These are phyloP conservation scores for Drosophila mojavensis DNA, from an alignment of 1,140 invertebrate genomes.

Conservation along the genomic window DNA sequence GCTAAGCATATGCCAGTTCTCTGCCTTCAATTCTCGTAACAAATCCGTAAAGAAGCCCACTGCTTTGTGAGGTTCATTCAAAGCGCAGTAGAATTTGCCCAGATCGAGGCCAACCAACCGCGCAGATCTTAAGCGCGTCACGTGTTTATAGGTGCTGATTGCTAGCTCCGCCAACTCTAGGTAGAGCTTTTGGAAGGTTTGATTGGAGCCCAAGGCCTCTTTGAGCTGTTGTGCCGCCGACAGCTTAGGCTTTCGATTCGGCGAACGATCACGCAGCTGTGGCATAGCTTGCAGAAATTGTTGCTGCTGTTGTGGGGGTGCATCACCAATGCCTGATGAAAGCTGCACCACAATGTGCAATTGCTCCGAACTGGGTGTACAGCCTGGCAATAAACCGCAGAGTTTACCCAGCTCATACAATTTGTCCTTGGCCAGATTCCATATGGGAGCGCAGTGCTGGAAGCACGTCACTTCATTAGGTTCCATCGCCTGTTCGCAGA, in stretches of 20 bases:
- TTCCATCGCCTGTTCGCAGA: conserved; percentile 89
- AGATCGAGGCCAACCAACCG: conserved; percentile 94
- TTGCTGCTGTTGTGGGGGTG: conserved; percentile 68
- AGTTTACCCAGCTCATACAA: conserved; percentile 93
- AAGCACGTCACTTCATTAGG: conserved; percentile 88
- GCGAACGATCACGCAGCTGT: conserved; percentile 75
- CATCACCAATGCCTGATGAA: conserved; percentile 94
- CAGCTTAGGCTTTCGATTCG: conserved; percentile 81
- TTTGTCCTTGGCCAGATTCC: conserved; percentile 97
- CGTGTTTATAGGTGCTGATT: conserved; percentile 98
- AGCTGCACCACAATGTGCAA: conserved; percentile 95
- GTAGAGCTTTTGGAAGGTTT: conserved; percentile 95
- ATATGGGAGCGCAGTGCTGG: conserved; percentile 93
- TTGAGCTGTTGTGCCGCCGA: conserved; percentile 93
- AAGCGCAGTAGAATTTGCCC: conserved; percentile 94
- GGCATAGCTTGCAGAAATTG: conserved; percentile 72
- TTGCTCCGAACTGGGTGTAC: conserved; percentile 93
- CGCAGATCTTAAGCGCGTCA: conserved; percentile 93
- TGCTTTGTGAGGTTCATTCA: conserved; percentile 94
- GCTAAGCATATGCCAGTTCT: conserved; percentile 93
- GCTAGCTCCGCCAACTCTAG: conserved; percentile 96
- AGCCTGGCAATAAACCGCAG: conserved; percentile 95
- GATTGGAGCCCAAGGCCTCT: conserved; percentile 95
- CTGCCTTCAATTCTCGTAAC: conserved; percentile 92
- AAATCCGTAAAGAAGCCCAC: conserved; percentile 94